These are phyloP conservation scores for Takifugu bimaculatus DNA, from an alignment of 2,113 vertebrate species.

Conservation along the genomic window DNA sequence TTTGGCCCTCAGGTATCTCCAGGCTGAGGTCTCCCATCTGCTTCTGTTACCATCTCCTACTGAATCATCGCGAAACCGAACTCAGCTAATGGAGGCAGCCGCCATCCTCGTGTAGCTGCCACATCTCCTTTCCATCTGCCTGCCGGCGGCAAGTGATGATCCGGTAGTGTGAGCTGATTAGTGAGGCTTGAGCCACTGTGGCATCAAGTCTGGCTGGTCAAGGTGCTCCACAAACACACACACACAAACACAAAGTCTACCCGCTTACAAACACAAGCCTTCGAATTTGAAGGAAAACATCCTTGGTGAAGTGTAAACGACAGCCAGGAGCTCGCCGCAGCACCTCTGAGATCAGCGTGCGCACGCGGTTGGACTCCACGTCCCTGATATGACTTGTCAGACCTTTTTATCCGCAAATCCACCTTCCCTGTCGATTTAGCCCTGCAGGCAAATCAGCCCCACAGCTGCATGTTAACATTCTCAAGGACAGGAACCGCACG, in stretches of 20 bases:
- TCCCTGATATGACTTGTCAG: not conserved
- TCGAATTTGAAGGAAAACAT: no score
- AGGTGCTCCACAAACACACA: no score
- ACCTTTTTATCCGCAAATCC: no score
- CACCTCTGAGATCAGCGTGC: no score
- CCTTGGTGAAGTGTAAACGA: no score
- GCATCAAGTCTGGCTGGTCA: no score
- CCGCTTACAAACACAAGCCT: no score
- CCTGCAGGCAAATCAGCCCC: not conserved
- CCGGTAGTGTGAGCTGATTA: conserved; percentile 47
- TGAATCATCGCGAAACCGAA: not conserved
- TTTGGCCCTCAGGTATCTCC: conserved; percentile 21
- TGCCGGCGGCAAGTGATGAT: conserved; percentile 35
- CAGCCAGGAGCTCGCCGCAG: no score
- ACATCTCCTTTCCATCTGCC: conserved; percentile 51
- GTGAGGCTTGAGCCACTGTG: conserved; percentile 25
- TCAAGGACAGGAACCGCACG: conserved; percentile 7
- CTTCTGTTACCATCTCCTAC: not conserved
- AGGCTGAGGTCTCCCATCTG: not conserved
- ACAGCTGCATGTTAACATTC: not conserved
- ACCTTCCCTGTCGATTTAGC: no score
- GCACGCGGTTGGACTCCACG: not conserved
- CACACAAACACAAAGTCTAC: no score
- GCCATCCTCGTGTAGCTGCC: conserved; percentile 49
- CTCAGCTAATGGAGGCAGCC: conserved; percentile 30